phyloP scores from a whole-genome alignment of 1,140 invertebrate genomes.

The Drosophila carrolli region DNA sequence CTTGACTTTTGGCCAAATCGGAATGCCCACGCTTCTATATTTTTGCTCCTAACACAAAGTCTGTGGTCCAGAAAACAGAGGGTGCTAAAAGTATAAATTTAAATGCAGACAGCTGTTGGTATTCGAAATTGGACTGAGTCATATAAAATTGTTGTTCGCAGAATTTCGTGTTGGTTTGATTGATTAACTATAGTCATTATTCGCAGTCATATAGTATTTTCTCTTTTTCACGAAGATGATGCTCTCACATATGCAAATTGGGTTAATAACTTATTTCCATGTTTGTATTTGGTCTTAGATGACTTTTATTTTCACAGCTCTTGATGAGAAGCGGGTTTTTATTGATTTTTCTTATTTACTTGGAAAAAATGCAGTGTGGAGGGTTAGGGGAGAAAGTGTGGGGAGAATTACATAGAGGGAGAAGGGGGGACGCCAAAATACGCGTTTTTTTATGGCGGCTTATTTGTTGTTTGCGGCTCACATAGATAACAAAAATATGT shows the following conservation, averaged over 20 bases:
- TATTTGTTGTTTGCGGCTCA: slow-evolving; percentile 27
- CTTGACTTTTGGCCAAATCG: slow-evolving; percentile 63
- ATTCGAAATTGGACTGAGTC: slow-evolving; percentile 24
- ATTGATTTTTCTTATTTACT: slow-evolving; percentile 79
- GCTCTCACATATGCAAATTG: slow-evolving; percentile 59
- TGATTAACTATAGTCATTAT: slow-evolving; percentile 27
- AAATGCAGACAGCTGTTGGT: slow-evolving; percentile 40
- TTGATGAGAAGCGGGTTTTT: slow-evolving; percentile 46
- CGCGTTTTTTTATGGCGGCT: slow-evolving; percentile 32
- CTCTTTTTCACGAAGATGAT: slow-evolving; percentile 9
- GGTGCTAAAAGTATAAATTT: slow-evolving; percentile 46
- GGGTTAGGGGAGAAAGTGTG: slow-evolving; percentile 1
- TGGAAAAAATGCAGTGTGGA: slow-evolving; percentile 40
- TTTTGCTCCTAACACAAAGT: neutral
- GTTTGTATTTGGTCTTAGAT: slow-evolving; percentile 57
- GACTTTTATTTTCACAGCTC: slow-evolving; percentile 59
- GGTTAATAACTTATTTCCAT: slow-evolving; percentile 73
- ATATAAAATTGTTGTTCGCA: slow-evolving; percentile 9
- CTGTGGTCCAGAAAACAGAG: slow-evolving; percentile 33
- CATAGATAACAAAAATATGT: neutral
- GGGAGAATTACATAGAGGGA: no score
- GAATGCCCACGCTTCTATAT: slow-evolving; percentile 46
- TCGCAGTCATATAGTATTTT: neutral
- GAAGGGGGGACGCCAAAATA: slow-evolving; percentile 43
- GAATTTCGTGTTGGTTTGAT: slow-evolving; percentile 26